These are phyloP conservation scores for Julus scandinavius DNA, from an alignment of 2,888 invertebrate species.

Conservation along the genomic window DNA sequence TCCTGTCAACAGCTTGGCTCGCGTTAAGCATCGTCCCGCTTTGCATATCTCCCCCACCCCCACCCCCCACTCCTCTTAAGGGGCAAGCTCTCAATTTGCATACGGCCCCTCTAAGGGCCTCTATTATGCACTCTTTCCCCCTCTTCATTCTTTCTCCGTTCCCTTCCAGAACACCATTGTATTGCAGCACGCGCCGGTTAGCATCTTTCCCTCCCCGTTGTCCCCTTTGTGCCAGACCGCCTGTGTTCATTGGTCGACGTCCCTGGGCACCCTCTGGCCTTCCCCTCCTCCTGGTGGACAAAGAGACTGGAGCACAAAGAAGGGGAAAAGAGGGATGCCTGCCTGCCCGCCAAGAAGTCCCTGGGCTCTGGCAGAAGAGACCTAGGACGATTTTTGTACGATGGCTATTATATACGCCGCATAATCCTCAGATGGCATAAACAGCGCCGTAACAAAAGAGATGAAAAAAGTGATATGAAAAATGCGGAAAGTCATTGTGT, in stretches of 20 bases:
- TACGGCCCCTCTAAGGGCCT: background rate
- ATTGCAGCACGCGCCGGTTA: background rate
- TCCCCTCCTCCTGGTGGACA: background rate
- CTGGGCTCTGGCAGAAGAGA: background rate
- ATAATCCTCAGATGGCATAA: background rate
- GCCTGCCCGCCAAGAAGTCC: background rate
- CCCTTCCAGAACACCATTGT: background rate
- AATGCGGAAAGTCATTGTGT: conserved; percentile 1
- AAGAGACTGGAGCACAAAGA: background rate
- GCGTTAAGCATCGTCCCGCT: too few relatives aligned
- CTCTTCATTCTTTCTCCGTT: background rate
- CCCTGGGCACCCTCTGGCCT: too few relatives aligned
- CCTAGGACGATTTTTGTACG: background rate
- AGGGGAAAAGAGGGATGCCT: background rate
- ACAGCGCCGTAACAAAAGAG: background rate
- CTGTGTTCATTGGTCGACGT: background rate
- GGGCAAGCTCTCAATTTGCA: background rate
- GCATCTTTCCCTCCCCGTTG: background rate
- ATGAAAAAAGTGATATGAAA: background rate
- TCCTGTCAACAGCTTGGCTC: too few relatives aligned
- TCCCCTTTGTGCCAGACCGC: background rate
- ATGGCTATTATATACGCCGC: background rate
- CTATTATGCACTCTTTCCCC: background rate
- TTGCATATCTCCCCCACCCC: background rate
- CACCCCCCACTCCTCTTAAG: background rate